phyloP scores from a whole-genome alignment of 2,888 invertebrate genomes.

The Amblyjoppa fuscipennis region DNA sequence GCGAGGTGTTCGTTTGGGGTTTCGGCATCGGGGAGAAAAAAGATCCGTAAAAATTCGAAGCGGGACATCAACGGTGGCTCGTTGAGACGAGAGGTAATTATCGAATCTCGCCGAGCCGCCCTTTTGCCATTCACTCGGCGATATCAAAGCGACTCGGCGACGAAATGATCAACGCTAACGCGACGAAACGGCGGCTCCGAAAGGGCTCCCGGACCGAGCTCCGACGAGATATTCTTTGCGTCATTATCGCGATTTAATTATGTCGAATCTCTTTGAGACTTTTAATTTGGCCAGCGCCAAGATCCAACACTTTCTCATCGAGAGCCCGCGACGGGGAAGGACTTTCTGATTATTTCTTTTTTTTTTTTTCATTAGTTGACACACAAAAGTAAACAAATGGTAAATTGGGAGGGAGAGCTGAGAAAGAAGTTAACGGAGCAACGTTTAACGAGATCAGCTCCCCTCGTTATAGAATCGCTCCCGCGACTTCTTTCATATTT shows the following conservation, averaged over 20 bases:
- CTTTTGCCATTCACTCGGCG: conserved; percentile 61
- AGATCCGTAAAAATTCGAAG: conserved; percentile 39
- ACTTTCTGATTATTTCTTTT: conserved; percentile 15
- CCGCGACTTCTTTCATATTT: neutral
- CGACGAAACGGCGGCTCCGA: conserved; percentile 69
- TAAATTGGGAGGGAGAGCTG: conserved; percentile 41
- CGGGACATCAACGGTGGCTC: conserved; percentile 10
- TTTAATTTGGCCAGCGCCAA: conserved; percentile 75
- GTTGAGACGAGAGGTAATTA: conserved; percentile 75
- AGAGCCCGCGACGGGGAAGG: neutral
- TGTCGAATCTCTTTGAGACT: conserved; percentile 80
- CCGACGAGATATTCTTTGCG: conserved; percentile 79
- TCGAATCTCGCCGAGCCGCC: conserved; percentile 72
- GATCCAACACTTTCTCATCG: conserved; percentile 37
- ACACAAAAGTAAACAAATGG: conserved; percentile 54
- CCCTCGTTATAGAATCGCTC: conserved; percentile 26
- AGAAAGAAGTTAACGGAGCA: conserved; percentile 18
- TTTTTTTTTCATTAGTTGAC: conserved; percentile 42
- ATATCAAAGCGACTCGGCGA: conserved; percentile 77
- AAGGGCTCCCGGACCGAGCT: conserved; percentile 19
- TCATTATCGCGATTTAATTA: conserved; percentile 83
- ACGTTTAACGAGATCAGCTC: conserved; percentile 35
- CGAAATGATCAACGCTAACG: conserved; percentile 78
- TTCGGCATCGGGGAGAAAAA: conserved; percentile 42
- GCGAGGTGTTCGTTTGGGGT: neutral